Evolutionary conservation across 2,113 vertebrate genomes (phyloP), one percentile per base, ranked within the genome.

Genomic region (Lates calcarifer): DNA sequence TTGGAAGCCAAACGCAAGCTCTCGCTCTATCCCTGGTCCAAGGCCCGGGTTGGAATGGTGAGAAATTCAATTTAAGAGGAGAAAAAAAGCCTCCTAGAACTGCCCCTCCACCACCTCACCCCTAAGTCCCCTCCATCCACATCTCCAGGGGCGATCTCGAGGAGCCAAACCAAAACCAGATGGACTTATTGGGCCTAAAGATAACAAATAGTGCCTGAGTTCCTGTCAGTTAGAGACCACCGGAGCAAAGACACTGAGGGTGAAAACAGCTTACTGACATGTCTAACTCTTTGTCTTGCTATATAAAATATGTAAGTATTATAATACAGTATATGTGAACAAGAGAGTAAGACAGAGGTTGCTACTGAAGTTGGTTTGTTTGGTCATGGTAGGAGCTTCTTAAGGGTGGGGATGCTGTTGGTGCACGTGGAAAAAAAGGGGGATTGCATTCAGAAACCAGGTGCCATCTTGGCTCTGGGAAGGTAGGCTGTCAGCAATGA

Each of bases 81-180:
- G 91, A 89, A 77, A 85, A 85, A 89, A 74, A 74, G 61, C 49
- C 79, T 83, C 64, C 55, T 17, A 63, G 65, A 84, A 73, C 92
- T 94, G 93, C 89, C 74, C 84, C 83, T 86, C 81, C 82, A 87
- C 85, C 81, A 67, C 65, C 81, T 88, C 80, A 84, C 83, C 90
- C 77, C 66, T 65, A 76, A 88, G 83, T 90, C 90, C 79, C 86
- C 95, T 96, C 96, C 89, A 89, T 96, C 95, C 95, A 96, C 95
- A 96, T 97, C 96, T 96, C 96, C 87, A 90, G 95, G 96, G 97
- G 96, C 95, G 90, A 97, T 95, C 95, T 96, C 64, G 90, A 96
- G 95, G 94, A 96, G 96, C 96, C 96, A 96, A 98, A 98, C 97
- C 95, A 96, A 96, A 99, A 98, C 97, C 98, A 98, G 97, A 99